Conservation (phyloP, 2,888 invertebrate species). For the Synergus umbraculus region DNA sequence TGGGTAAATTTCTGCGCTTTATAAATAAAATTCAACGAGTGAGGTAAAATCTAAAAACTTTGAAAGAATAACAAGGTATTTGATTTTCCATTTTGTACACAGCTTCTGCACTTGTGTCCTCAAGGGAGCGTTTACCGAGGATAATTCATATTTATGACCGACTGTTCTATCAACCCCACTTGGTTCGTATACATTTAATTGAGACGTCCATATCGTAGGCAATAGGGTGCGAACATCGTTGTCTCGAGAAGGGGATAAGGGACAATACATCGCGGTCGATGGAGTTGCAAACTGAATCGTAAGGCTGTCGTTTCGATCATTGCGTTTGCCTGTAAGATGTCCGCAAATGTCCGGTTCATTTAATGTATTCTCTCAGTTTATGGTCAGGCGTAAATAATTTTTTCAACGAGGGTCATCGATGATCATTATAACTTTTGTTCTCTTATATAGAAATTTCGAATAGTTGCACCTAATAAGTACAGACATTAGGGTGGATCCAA, state of each 20-base stretch:
- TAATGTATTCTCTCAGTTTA: background rate
- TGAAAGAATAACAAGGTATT: constrained; percentile 35
- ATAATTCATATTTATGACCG: constrained; percentile 77
- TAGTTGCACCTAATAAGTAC: background rate
- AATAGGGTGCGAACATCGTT: constrained; percentile 74
- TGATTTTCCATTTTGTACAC: constrained; percentile 48
- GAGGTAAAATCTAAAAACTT: background rate
- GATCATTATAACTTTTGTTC: background rate
- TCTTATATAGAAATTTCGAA: background rate
- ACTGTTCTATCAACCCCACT: constrained; percentile 75
- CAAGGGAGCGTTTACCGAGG: constrained; percentile 75
- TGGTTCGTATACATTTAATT: constrained; percentile 76
- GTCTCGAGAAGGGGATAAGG: constrained; percentile 53
- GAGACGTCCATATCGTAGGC: constrained; percentile 76
- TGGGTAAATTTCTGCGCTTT: too few relatives aligned
- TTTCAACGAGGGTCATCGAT: background rate
- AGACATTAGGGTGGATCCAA: too few relatives aligned
- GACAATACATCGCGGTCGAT: constrained; percentile 50
- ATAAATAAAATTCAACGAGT: background rate
- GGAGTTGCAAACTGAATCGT: constrained; percentile 52
- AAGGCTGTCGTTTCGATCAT: constrained; percentile 49
- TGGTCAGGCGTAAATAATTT: background rate
- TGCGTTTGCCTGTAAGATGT: constrained; percentile 14
- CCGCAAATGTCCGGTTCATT: background rate
- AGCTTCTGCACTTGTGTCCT: constrained; percentile 54